Evolutionary conservation across 2,797 vertebrate genomes (phyloP).

Genomic region (Margarornis squamiger): DNA sequence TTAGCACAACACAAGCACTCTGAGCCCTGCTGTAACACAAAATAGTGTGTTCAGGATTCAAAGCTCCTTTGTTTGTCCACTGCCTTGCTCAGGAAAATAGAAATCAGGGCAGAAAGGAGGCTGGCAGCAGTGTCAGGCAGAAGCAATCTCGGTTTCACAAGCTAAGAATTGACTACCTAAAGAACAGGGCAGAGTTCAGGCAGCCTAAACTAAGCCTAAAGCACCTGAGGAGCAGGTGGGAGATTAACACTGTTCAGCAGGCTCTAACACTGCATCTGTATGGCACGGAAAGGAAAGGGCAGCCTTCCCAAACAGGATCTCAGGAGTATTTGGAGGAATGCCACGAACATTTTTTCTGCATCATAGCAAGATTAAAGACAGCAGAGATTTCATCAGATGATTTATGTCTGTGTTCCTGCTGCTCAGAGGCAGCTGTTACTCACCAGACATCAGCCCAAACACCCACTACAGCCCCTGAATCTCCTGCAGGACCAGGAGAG

Average conservation of each 20-base stretch:
- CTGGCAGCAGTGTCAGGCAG: background rate
- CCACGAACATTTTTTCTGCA: background rate
- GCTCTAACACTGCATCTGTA: background rate
- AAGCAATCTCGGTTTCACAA: background rate
- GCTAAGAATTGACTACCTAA: background rate
- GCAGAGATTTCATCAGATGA: background rate
- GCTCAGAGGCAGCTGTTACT: background rate
- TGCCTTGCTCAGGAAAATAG: background rate
- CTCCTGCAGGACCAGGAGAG: background rate
- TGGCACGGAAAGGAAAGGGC: background rate
- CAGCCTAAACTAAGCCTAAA: background rate
- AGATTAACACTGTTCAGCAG: background rate
- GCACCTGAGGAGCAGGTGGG: background rate
- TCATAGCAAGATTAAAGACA: background rate
- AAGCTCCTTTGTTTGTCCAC: conserved; percentile 24
- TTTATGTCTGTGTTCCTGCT: background rate
- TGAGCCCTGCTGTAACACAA: background rate
- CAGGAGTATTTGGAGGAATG: background rate
- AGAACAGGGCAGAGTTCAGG: background rate
- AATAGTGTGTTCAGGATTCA: background rate
- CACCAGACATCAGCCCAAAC: background rate
- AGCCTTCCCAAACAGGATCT: background rate
- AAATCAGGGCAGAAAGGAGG: background rate
- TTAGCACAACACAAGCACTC: background rate
- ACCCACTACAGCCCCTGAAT: background rate